These are phyloP conservation scores for Microcebus lehilahytsara DNA, from an alignment of 2,113 vertebrate genomes.

Conservation along the genomic window DNA sequence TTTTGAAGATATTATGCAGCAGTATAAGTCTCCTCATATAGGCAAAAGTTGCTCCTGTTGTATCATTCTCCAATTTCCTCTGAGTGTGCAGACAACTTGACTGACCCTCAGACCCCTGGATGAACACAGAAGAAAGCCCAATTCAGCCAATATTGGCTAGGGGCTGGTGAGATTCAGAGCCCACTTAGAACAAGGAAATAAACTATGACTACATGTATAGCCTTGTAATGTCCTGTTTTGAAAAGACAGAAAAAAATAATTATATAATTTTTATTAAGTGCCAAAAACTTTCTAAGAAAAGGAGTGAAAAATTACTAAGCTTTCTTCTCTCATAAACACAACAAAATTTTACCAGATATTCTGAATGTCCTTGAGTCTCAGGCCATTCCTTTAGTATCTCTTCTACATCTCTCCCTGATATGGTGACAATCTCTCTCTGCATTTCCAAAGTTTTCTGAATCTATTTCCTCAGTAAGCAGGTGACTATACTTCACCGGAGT, in stretches of 20 bases:
- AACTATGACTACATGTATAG: neutral
- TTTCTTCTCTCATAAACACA: neutral
- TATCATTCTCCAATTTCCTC: neutral
- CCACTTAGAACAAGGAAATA: neutral
- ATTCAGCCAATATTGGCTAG: neutral
- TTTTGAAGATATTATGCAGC: neutral
- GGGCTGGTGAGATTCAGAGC: neutral
- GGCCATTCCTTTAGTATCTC: neutral
- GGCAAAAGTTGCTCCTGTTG: neutral
- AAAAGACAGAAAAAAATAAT: neutral
- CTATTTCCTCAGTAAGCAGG: neutral
- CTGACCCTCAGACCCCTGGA: neutral
- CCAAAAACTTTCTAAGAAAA: slow-evolving; percentile 8
- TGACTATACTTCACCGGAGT: neutral
- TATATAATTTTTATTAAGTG: neutral
- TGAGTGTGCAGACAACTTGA: neutral
- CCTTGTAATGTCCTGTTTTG: neutral
- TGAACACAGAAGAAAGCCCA: neutral
- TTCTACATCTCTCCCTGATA: neutral
- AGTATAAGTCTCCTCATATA: neutral
- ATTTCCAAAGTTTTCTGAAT: neutral
- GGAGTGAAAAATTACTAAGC: neutral
- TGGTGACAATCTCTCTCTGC: neutral
- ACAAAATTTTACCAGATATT: neutral
- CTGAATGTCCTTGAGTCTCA: neutral